Base-by-base conservation (phyloP, 92 coral and sea anemone species). In the Bergia puertoricense region DNA sequence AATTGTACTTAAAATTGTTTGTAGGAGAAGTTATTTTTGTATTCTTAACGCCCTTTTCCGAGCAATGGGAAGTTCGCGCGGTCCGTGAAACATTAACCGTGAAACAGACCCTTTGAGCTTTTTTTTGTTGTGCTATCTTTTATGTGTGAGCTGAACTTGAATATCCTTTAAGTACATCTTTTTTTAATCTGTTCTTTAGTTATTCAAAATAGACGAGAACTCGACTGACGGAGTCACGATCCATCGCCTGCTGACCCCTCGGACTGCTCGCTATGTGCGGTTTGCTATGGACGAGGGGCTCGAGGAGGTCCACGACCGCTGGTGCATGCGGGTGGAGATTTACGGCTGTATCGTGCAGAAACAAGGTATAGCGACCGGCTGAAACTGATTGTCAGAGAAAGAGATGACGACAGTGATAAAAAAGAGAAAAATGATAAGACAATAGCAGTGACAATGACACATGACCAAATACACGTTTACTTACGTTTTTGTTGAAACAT, bases 271-370 rank as follows among this genome's bases (percentile, higher is more conserved):
- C 36, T 93, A 90, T 80, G 90, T 97, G n/a, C 95, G 97, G 42
- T 89, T 97, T 37, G 94, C 93, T 46, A 78, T 90, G 62, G 86
- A 90, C 56, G 88, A 91, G 38, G 98, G 96, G 5, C 93, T 80
- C 3, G 97, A 94, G 20, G 88, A 91, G 45, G 4, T 11, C 8
- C 86, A 82, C 56, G 81, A 86, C 9, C 92, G 88, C 37, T 94
- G 94, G 93, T 97, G 99, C 82, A 82, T 95, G 43, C 93, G 92
- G 67, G 92, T 95, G 57, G 99, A 97, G 81, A 51, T 94, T 54
- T 96, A 93, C 75, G 99, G 99, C 54, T 97, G 99, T 79, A 83
- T 91, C 20, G 91, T 96, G 94, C 89, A 86, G 44, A 92, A 90
- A 56, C 98, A 95, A 89, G 98, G 99, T 97, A 73, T 11, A 5